Evolutionary conservation across 2,113 vertebrate genomes (phyloP).

Genomic region (Actenoides lindsayi): DNA sequence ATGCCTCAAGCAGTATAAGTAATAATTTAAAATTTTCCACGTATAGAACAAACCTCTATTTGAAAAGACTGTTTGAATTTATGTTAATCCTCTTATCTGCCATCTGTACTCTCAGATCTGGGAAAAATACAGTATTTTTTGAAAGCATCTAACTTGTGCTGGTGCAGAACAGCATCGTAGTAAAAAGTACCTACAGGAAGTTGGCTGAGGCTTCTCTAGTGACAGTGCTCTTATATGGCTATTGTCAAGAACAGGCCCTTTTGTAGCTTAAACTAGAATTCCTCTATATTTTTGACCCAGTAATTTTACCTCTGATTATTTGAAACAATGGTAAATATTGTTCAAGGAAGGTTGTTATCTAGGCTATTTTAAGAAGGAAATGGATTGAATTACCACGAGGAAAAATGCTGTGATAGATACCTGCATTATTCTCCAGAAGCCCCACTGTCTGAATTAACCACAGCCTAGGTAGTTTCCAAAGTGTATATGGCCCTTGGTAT

Average conservation of each 20-base stretch:
- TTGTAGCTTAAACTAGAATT: neutral
- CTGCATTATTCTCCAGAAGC: neutral
- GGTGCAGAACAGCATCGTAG: neutral
- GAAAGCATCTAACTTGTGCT: neutral
- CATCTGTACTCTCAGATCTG: constrained; percentile 5
- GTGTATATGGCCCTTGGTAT: neutral
- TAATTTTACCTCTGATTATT: neutral
- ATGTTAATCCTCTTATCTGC: constrained; percentile 36
- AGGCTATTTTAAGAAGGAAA: neutral
- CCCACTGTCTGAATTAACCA: neutral
- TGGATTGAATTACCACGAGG: neutral
- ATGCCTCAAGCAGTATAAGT: neutral
- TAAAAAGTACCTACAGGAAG: neutral
- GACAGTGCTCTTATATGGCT: neutral
- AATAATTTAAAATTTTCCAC: constrained; percentile 7
- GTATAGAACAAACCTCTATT: neutral
- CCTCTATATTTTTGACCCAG: neutral
- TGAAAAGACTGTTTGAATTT: constrained; percentile 23
- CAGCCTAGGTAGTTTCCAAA: neutral
- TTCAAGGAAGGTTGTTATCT: neutral
- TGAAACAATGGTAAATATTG: neutral
- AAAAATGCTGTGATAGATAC: neutral
- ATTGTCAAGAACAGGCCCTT: neutral
- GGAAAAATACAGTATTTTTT: neutral
- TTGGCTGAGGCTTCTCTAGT: neutral